Conservation (phyloP, 2,888 invertebrate species). For the Meandrusa payeni region DNA sequence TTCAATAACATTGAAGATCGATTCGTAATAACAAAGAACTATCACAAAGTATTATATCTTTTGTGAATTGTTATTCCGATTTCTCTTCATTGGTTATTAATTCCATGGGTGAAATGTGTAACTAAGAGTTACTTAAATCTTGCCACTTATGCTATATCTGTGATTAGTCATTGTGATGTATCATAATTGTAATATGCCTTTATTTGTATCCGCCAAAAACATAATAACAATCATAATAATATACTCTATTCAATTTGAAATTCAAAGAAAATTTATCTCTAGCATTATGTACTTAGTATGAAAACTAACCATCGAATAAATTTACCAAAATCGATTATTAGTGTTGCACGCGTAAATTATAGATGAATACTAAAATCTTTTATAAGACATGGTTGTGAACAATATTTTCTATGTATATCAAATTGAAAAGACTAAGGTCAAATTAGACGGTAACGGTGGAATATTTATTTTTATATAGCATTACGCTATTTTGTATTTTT, state of each 20-base stretch:
- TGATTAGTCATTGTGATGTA: constrained; percentile 57
- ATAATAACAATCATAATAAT: constrained; percentile 10
- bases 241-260: constrained; percentile 47
- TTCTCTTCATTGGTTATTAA: constrained; percentile 42
- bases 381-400: too few relatives aligned
- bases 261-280: constrained; percentile 36
- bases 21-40: constrained; percentile 33
- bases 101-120: constrained; percentile 21
- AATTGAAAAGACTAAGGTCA: constrained; percentile 36
- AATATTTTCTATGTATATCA: constrained; percentile 43
- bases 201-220: constrained; percentile 2
- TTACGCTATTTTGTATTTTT: constrained; percentile 32
- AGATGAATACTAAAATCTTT: too few relatives aligned
- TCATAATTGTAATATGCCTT: constrained; percentile 38
- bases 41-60: constrained; percentile 1
- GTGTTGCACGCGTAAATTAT: too few relatives aligned
- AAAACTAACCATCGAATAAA: too few relatives aligned
- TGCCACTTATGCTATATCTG: constrained; percentile 64
- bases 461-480: constrained; percentile 20
- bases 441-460: constrained; percentile 4
- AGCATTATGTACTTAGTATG: background rate
- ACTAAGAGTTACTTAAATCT: constrained; percentile 38
- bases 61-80: constrained; percentile 25
- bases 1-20: constrained; percentile 44
- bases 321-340: too few relatives aligned